phyloP scores from a whole-genome alignment of 1,140 invertebrate species.

The Stenopsyche tienmushanensis region DNA sequence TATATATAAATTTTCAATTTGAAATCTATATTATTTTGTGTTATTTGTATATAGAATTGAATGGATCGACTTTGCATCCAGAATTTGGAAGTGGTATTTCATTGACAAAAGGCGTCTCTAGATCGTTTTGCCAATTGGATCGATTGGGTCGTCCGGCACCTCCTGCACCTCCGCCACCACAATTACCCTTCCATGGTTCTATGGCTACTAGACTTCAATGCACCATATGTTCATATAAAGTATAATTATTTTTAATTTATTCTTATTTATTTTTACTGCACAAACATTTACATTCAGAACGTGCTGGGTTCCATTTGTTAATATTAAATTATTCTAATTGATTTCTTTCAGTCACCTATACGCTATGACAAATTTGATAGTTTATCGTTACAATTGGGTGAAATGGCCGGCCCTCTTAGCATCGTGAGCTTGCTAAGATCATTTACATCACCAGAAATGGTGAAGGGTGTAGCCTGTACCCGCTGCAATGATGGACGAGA shows the following conservation, averaged over 20 bases:
- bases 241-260: conserved; percentile 43
- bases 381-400: conserved; percentile 68
- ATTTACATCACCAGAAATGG: conserved; percentile 80
- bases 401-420: conserved; percentile 62
- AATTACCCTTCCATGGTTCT: conserved; percentile 62
- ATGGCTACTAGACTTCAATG: conserved; percentile 83
- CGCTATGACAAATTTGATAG: conserved; percentile 89
- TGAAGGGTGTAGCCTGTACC: conserved; percentile 81
- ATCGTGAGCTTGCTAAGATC: conserved; percentile 65
- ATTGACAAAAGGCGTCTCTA: conserved; percentile 49
- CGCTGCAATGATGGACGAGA: conserved; percentile 61
- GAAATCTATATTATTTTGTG: no score
- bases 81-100: conserved; percentile 26
- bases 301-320: no score
- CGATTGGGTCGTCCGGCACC: conserved; percentile 45
- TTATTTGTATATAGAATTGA: conserved; percentile 17
- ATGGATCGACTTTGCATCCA: conserved; percentile 18
- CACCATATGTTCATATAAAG: conserved; percentile 76
- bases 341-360: conserved; percentile 67
- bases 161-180: conserved; percentile 45
- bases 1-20: no score
- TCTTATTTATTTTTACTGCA: neutral
- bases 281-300: neutral
- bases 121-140: conserved; percentile 53
- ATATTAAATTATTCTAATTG: neutral